phyloP scores from a whole-genome alignment of 2,888 invertebrate genomes.

The Metellina segmentata region DNA sequence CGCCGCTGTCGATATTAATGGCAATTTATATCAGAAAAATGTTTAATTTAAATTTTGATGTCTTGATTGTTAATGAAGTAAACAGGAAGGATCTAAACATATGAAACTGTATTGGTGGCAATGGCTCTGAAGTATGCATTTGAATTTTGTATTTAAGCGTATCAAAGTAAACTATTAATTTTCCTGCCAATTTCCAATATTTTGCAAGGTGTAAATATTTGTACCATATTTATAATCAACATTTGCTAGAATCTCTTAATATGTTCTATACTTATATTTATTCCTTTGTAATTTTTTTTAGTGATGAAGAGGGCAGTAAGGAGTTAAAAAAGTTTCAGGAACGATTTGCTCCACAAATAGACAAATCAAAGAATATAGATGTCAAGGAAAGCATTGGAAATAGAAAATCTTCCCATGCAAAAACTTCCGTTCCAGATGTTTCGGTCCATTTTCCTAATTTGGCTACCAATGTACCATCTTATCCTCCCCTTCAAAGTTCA shows the following conservation, averaged over 20 bases:
- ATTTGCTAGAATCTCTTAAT: neutral
- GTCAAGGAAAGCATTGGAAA: neutral
- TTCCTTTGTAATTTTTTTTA: constrained; percentile 78
- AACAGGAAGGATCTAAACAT: too few relatives aligned
- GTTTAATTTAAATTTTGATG: too few relatives aligned
- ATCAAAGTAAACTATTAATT: too few relatives aligned
- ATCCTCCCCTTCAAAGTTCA: neutral
- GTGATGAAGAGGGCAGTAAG: constrained; percentile 87
- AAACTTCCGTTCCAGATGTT: neutral
- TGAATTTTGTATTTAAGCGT: too few relatives aligned
- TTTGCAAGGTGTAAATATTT: neutral
- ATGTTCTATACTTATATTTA: neutral
- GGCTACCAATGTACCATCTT: neutral
- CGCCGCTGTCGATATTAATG: too few relatives aligned
- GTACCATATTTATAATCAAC: neutral
- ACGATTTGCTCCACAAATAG: constrained; percentile 75
- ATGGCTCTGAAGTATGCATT: too few relatives aligned
- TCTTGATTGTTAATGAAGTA: too few relatives aligned
- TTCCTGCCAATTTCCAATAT: neutral
- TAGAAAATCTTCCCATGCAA: neutral
- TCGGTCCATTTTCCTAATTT: neutral
- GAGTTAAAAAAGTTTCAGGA: constrained; percentile 85
- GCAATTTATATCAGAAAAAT: too few relatives aligned
- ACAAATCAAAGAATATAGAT: neutral
- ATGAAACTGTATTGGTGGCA: too few relatives aligned